Evolutionary conservation across 2,888 invertebrate genomes (phyloP).

Genomic region (Notocelia uddmanniana): DNA sequence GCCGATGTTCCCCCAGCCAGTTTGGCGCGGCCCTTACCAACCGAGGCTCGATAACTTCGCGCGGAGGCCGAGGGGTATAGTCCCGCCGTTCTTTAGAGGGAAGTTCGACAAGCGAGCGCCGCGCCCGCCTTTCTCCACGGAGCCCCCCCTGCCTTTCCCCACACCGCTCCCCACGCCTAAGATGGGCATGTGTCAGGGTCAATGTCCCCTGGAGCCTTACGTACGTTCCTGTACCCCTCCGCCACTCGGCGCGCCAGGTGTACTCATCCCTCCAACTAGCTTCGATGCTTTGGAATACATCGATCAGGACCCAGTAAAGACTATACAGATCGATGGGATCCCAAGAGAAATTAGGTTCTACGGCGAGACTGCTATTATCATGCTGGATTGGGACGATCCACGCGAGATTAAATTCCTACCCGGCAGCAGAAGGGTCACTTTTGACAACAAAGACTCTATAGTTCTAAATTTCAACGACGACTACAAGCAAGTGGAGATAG

Average conservation of each 20-base stretch:
- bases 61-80: conserved; percentile 69
- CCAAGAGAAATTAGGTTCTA: conserved; percentile 94
- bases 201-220: conserved; percentile 70
- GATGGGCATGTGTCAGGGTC: conserved; percentile 72
- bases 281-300: conserved; percentile 75
- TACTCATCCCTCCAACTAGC: conserved; percentile 72
- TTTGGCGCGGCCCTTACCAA: conserved; percentile 71
- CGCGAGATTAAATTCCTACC: conserved; percentile 94
- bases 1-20: conserved; percentile 65
- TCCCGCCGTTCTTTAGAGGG: conserved; percentile 67
- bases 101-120: conserved; percentile 70
- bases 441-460: conserved; percentile 91
- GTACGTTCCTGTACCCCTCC: conserved; percentile 70
- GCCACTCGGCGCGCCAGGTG: conserved; percentile 72
- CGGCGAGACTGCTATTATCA: conserved; percentile 93
- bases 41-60: conserved; percentile 71
- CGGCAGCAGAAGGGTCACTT: conserved; percentile 90
- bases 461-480: conserved; percentile 88
- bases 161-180: conserved; percentile 70
- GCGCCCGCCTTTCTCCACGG: conserved; percentile 67
- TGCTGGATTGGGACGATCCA: conserved; percentile 94
- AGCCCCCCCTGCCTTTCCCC: conserved; percentile 62
- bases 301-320: conserved; percentile 89
- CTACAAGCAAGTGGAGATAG: conserved; percentile 90
- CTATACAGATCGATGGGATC: conserved; percentile 92